Conservation (phyloP, 2,113 vertebrate genomes). For the Odobenus rosmarus region DNA sequence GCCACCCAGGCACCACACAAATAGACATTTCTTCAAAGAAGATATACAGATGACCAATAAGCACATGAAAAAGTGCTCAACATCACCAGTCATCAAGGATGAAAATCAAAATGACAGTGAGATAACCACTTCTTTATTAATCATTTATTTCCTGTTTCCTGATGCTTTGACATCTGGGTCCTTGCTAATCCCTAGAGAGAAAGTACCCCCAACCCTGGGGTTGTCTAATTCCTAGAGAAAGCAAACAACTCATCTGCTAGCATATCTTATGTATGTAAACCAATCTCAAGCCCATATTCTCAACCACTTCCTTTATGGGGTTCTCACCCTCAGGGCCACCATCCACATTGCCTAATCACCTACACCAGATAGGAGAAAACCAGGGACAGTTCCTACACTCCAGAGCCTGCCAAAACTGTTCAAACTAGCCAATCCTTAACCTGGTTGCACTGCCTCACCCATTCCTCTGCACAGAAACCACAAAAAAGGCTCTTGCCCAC, state of each 20-base stretch:
- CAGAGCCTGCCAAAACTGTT: background rate
- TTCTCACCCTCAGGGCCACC: background rate
- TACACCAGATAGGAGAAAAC: background rate
- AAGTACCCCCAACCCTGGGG: background rate
- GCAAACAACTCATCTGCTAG: background rate
- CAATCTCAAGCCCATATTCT: background rate
- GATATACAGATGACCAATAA: background rate
- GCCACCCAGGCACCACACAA: background rate
- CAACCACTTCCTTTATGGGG: background rate
- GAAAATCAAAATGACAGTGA: background rate
- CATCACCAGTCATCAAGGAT: background rate
- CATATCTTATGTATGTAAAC: background rate
- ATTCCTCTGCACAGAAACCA: background rate
- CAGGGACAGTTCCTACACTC: too few relatives aligned
- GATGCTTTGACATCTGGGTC: background rate
- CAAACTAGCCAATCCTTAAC: background rate
- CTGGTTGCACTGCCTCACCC: background rate
- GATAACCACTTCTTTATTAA: background rate
- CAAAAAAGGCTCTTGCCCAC: background rate
- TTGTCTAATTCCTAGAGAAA: background rate
- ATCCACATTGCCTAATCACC: background rate
- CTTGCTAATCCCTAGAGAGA: background rate
- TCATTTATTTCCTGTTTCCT: constrained; percentile 2
- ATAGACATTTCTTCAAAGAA: constrained; percentile 25
- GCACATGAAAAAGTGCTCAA: background rate